Base-by-base conservation (phyloP, 2,797 vertebrate genomes). In the Threskiornis aethiopicus region DNA sequence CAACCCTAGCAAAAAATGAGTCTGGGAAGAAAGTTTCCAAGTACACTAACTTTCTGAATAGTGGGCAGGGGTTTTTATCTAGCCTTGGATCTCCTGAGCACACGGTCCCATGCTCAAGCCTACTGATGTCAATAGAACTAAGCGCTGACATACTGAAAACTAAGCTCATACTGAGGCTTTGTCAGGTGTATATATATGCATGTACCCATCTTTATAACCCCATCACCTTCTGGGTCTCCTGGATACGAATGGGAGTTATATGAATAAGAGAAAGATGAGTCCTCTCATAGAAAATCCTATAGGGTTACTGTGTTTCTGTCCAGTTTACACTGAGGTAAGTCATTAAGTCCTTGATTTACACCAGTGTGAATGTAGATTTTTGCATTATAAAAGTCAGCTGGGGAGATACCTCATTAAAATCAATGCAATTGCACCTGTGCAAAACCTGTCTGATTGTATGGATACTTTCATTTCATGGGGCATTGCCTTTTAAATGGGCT, bases 281-380 rank as follows among this genome's bases (percentile, higher is more conserved):
- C 21, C 18, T 54, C 4, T 67, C 46, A 12, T 46, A 35, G 6
- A 29, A 86, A 88, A 64, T 67, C 21, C 13, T 37, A 0, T 42
- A 78, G 13, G 28, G 10, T 90, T 91, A 20, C 28, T 58, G 12
- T 79, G 35, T 92, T 88, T 84, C 69, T 86, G 41, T 66, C 18
- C 33, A 54, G 17, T 79, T 85, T 89, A 52, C 37, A 29, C 31
- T 66, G 47, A 94, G 52, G 52, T 94, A 76, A 90, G 86, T 90
- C 46, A 57, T 42, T 58, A 61, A 72, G 10, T 87, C 66, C 42
- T 89, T 84, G 51, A 66, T 95, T 92, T 96, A 72, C 70, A 84
- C 70, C 86, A 84, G 73, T 87, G 88, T 79, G 58, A 84, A 58
- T 65, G 15, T 55, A 87, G 62, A 37, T 65, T 72, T 90, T 88